A percentile compares a stretch with the other conserved stretches of the same genome.
Evolutionary conservation across 2,797 vertebrate genomes (phyloP).

Genomic region (Cossypha caffra): DNA sequence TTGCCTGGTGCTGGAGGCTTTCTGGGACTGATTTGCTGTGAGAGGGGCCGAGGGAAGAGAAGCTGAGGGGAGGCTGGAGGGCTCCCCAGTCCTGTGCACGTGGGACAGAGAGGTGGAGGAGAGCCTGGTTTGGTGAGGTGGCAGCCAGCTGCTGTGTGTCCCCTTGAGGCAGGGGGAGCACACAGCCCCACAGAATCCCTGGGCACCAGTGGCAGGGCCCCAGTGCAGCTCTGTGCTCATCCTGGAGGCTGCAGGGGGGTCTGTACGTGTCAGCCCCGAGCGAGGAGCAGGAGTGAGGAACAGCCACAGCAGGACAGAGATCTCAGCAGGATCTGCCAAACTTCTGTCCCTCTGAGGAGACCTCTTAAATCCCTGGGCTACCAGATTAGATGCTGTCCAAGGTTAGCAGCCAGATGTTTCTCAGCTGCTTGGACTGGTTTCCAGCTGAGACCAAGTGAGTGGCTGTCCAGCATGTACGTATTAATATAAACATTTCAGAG

Average conservation of each 20-base stretch:
- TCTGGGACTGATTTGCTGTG: background rate
- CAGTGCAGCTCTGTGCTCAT: fast-evolving
- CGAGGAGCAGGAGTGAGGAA: background rate
- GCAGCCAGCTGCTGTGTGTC: background rate
- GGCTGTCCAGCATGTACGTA: conserved; percentile 53
- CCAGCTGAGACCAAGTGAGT: conserved; percentile 70
- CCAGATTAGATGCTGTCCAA: conserved; percentile 71
- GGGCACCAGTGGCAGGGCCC: fast-evolving
- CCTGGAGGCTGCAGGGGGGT: background rate
- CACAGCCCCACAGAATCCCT: background rate
- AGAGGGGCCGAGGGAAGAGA: background rate
- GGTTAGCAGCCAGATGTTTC: conserved; percentile 76
- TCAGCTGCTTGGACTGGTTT: conserved; percentile 71
- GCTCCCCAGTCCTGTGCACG: fast-evolving
- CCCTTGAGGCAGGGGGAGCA: fast-evolving
- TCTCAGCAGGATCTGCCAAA: conserved; percentile 30
- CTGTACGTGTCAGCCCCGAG: background rate
- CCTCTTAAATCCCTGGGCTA: conserved; percentile 65
- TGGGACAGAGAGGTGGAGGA: background rate
- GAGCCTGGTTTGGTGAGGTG: fast-evolving
- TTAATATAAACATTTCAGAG: conserved; percentile 66
- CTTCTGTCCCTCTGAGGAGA: conserved; percentile 43
- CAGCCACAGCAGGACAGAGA: background rate
- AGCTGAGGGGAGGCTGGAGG: background rate
- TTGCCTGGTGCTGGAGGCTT: background rate